Base-by-base conservation (phyloP, 2,113 vertebrate species). In the Gymnarchus niloticus region DNA sequence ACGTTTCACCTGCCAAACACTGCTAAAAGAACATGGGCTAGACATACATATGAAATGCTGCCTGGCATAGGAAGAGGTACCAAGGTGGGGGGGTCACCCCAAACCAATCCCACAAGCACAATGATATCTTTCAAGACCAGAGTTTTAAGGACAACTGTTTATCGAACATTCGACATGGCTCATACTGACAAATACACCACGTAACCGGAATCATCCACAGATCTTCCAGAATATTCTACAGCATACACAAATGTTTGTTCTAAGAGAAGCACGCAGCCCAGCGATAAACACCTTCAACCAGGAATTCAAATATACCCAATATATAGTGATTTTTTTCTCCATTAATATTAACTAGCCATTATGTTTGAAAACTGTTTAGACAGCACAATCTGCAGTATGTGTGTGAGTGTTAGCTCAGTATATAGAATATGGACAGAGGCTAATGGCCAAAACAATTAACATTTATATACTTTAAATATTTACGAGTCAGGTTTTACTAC, bases 401-500 rank as follows among this genome's bases (percentile, higher is more conserved):
- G 6, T 4, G n/a, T 78, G n/a, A n/a, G 52, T 25, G 73, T 41
- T 73, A n/a, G 6, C 69, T 57, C 51, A 33, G 78, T 77, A 56
- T 78, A 77, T 57, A 78, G 52, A 78, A 57, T 85, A 56, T 33
- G 25, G 49, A n/a, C 17, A 54, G 7, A 5, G 33, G 85, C 23
- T 80, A 86, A 46, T 57, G 73, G 28, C 41, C 73, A 57, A 54
- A 85, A 84, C 57, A 82, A 86, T 81, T 80, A 86, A 51, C 80
- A 78, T 65, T 82, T 81, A 82, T 86, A 69, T 9, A 33, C 80
- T 44, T 65, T 82, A 86, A 86, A 86, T 86, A 86, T 86, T 86
- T 69, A 86, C 56, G 44, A 77, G 41, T 37, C 59, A 19, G 61
- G 48, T 49, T 57, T 85, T 54, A 61, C 78, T 57, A 51, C 37